phyloP scores from a whole-genome alignment of 2,888 invertebrate genomes.

The Dolomedes plantarius region DNA sequence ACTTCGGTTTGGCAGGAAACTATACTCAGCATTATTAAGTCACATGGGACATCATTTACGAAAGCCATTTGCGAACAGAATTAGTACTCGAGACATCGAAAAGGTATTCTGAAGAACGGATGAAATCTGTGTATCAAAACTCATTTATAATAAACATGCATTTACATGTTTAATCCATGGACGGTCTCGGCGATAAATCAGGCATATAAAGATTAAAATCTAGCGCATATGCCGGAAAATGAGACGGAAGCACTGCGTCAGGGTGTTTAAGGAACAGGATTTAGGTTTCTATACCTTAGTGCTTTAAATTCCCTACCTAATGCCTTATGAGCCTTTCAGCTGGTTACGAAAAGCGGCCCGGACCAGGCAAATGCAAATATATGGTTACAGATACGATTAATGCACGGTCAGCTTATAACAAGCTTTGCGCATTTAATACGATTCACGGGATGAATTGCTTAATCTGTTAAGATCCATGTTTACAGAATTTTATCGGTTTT shows the following conservation, averaged over 20 bases:
- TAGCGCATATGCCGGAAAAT: slow-evolving; percentile 41
- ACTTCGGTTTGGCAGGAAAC: too few relatives aligned
- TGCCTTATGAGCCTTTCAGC: background rate
- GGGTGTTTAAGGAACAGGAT: slow-evolving; percentile 43
- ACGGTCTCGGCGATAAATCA: slow-evolving; percentile 43
- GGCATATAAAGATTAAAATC: slow-evolving; percentile 63
- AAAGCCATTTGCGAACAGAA: too few relatives aligned
- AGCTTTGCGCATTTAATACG: too few relatives aligned
- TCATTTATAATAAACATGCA: background rate
- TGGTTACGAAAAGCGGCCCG: background rate
- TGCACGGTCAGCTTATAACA: background rate
- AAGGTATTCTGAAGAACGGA: background rate
- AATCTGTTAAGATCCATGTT: too few relatives aligned
- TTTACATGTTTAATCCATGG: background rate
- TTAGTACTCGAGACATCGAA: too few relatives aligned
- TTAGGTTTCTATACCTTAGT: slow-evolving; percentile 9
- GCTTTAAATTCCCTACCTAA: slow-evolving; percentile 17
- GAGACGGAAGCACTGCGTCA: slow-evolving; percentile 43
- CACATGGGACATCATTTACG: too few relatives aligned
- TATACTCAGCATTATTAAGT: too few relatives aligned
- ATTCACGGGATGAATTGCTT: too few relatives aligned
- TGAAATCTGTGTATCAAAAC: background rate
- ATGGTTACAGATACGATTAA: background rate
- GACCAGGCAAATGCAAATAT: background rate
- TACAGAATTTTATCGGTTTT: too few relatives aligned